Base-by-base conservation (phyloP, 2,888 invertebrate species). In the Clunio marinus region DNA sequence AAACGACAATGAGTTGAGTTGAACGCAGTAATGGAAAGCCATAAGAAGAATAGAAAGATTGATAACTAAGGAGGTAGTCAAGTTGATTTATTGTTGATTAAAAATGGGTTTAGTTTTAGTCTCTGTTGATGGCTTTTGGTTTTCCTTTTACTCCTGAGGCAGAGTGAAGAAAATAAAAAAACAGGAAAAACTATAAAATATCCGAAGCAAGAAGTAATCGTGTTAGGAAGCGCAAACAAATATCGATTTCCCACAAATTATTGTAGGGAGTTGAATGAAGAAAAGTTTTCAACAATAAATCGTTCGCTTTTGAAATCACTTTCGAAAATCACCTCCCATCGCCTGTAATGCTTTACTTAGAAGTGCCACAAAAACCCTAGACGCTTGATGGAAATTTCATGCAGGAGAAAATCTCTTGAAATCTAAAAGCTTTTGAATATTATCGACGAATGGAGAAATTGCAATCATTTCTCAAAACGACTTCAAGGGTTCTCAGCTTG, bases 51-150 rank as follows among this genome's bases (percentile, higher is more conserved):
- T n/a, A 15, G 41, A 41, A 41, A 41, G 41, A 41, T 41, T 41
- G 41, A 41, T 41, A 41, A 41, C 41, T 41, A 41, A 41, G 41
- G 41, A 41, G 41, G 41, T 41, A 41, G 41, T 15, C 41, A 10
- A 41, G 41, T 41, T 41, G 41, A 41, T 41, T 41, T 41, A 41
- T 41, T 41, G 41, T 41, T 41, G 41, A 41, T 41, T 41, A 41
- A 41, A n/a, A 41, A 41, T 41, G 41, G 41, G 41, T 41, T 41
- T 41, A 41, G 41, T 41, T 41, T 15, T 41, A n/a, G n/a, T n/a
- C n/a, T n/a, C n/a, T 41, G 41, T 15, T 41, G 41, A 41, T 41
- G 41, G 41, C 41, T 41, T n/a, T 41, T 15, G 41, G 41, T 41
- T 41, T 41, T 41, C 10, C 41, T 41, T n/a, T n/a, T n/a, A n/a